Evolutionary conservation across 2,113 vertebrate species (phyloP), one percentile per base, ranked within the genome.

Genomic region (Microtus oregoni): DNA sequence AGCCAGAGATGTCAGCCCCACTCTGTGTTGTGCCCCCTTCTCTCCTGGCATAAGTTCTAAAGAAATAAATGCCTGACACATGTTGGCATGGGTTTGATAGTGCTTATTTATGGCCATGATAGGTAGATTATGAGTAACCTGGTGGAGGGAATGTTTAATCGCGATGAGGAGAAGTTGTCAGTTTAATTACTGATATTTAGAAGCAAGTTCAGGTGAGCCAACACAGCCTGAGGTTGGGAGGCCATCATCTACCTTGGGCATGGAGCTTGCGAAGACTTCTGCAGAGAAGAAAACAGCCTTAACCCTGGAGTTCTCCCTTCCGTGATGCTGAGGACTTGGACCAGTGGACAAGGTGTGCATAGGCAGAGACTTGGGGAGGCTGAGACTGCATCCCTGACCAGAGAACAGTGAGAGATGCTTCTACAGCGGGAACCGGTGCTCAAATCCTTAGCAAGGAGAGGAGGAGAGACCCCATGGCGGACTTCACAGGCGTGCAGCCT

Each of bases 261-360:
- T 3, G 6, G 30, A 26, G 17, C 12, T 9, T 58, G 9, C 5
- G 9, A 5, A 65, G 24, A 44, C 44, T 28, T 26, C 22, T 1
- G 1, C 1, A 5, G 76, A 44, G 52, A 75, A 52, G 38, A 44
- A 67, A 22, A 3, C 22, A 35, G 17, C 9, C 11, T 15, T 41
- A 41, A 20, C 52, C 1, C 9, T 38, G 14, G 0, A 19, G 13
- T 14, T 52, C 52, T 58, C 12, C 24, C 1, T 4, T 19, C 32
- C 4, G 22, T 7, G 77, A 50, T 19, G 32, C 90, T 55, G 2
- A 30, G n/a, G 22, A 26, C 47, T 9, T 24, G 13, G 12, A 8
- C 0, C 44, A 5, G 2, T 10, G 79, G 86, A 24, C 7, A 9
- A 30, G 1, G 0, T 0, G 2, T 8, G 5, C 7, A 12, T 12